phyloP scores from a whole-genome alignment of 2,888 invertebrate species.

The Mesopsocus fuscifrons region DNA sequence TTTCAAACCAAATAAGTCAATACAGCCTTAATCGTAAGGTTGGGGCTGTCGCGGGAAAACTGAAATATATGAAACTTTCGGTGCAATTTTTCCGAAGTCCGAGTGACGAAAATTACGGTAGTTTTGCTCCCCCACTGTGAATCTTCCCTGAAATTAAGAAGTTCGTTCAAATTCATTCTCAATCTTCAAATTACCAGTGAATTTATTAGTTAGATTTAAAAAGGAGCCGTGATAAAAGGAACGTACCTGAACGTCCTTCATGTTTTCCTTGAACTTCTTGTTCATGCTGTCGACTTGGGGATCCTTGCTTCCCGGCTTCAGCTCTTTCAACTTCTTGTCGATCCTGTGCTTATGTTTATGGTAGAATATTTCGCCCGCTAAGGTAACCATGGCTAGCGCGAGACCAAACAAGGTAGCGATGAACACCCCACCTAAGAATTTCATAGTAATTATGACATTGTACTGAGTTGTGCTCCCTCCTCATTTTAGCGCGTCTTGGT shows the following conservation, averaged over 20 bases:
- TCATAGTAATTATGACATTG: no score
- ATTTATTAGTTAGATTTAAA: no score
- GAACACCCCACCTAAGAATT: slow-evolving; percentile 70
- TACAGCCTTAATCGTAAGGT: slow-evolving; percentile 8
- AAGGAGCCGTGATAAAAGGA: no score
- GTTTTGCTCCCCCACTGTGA: slow-evolving; percentile 16
- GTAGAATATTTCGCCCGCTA: slow-evolving; percentile 64
- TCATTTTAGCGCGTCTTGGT: no score
- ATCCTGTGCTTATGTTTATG: slow-evolving; percentile 25
- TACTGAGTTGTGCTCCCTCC: no score
- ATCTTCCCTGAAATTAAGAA: slow-evolving; percentile 14
- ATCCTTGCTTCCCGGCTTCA: slow-evolving; percentile 15
- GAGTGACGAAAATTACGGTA: slow-evolving; percentile 2
- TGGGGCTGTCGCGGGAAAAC: slow-evolving; percentile 25
- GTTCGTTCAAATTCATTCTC: no score
- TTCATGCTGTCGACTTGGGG: slow-evolving; percentile 13
- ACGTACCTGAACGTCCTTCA: background rate
- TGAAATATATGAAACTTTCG: slow-evolving; percentile 25
- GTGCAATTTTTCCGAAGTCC: slow-evolving; percentile 17
- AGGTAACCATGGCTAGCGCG: slow-evolving; percentile 63
- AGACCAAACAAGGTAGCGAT: slow-evolving; percentile 75
- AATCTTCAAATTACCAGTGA: no score
- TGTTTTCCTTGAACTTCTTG: slow-evolving; percentile 12
- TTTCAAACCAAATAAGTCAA: no score
- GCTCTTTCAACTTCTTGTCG: slow-evolving; percentile 1